phyloP scores from a whole-genome alignment of 2,113 vertebrate genomes.

The Phodopus roborovskii region DNA sequence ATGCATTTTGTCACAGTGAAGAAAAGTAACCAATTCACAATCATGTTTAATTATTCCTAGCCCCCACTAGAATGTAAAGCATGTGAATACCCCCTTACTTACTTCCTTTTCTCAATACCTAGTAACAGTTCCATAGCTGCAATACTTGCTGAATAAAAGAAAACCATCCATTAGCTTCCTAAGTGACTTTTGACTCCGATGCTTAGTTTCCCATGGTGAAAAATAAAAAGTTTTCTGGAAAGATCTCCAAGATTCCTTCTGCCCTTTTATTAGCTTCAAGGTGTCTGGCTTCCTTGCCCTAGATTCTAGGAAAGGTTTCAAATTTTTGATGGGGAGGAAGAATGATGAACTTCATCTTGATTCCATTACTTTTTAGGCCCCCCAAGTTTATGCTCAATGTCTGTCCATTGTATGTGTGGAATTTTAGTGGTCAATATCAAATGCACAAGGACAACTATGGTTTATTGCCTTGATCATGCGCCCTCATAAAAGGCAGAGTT shows the following conservation, averaged over 20 bases:
- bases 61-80: neutral
- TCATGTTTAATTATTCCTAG: neutral
- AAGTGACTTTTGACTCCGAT: neutral
- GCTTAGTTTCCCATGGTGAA: constrained; percentile 7
- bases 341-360: neutral
- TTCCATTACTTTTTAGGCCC: neutral
- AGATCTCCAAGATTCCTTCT: neutral
- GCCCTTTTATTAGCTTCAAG: neutral
- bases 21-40: neutral
- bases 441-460: neutral
- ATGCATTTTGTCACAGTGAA: neutral
- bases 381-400: neutral
- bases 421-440: neutral
- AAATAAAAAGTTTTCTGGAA: neutral
- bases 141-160: constrained; percentile 30
- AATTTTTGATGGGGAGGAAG: neutral
- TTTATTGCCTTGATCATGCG: neutral
- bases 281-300: neutral
- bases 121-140: neutral
- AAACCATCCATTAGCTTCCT: neutral
- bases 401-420: neutral
- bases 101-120: constrained; percentile 36
- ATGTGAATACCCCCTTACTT: neutral
- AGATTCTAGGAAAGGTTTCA: neutral
- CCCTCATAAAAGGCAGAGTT: neutral